Evolutionary conservation across 92 coral and sea anemone genomes (phyloP), one percentile per base, ranked within the genome.

Genomic region (Paragorgia papillata): DNA sequence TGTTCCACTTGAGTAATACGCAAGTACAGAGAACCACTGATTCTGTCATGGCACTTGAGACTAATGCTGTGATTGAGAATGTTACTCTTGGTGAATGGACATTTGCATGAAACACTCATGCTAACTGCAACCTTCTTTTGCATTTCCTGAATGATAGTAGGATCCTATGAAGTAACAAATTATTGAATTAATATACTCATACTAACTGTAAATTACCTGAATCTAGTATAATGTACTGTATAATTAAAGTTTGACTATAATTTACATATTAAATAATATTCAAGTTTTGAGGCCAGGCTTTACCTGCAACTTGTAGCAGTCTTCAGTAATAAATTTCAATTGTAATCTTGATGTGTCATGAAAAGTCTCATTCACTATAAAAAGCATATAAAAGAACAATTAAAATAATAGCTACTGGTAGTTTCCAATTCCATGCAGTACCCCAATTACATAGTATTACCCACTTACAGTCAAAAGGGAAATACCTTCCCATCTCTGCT

Each of bases 271-370:
- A n/a, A n/a, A n/a, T n/a, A n/a, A n/a, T n/a, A n/a, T n/a, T n/a
- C n/a, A n/a, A n/a, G n/a, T n/a, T n/a, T n/a, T n/a, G n/a, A n/a
- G n/a, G n/a, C n/a, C 43, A 76, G 26, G 46, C 56, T 44, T 39
- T 27, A 89, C 89, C 85, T 84, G 86, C 30, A 90, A 71, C 21
- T 70, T 92, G 55, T 84, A 74, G 71, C 97, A 93, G 26, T 93
- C 93, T 75, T 90, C 96, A 64, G 97, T 88, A 56, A 90, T 75
- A 25, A 93, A 59, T 51, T 82, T 85, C 40, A 93, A 60, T 4
- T 70, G 82, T 9, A 93, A 63, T 6, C 82, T 50, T 70, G 61
- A 50, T 73, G 25, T 79, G 81, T 66, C 76, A 55, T 59, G 82
- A 73, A 69, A 59, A 46, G 66, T 84, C 74, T 56, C 75, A 34